Evolutionary conservation across 2,797 vertebrate species (phyloP).

Genomic region (Periophthalmus magnuspinnatus): DNA sequence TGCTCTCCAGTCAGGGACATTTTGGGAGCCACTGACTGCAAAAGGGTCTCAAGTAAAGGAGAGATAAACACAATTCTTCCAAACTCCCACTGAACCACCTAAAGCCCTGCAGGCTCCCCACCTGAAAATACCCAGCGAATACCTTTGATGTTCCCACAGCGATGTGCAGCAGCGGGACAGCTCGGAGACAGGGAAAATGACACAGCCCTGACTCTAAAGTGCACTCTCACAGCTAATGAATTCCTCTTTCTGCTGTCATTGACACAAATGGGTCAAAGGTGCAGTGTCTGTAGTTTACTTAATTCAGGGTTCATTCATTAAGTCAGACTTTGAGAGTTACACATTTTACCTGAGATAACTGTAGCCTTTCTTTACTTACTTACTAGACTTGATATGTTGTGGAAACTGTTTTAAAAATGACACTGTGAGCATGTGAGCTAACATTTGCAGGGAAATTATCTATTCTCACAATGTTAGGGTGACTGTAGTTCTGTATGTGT

Average conservation of each 20-base stretch:
- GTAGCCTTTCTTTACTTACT: neutral
- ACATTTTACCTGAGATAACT: constrained; percentile 3
- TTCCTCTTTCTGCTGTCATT: constrained; percentile 19
- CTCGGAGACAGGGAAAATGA: neutral
- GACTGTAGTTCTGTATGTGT: neutral
- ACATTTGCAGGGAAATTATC: constrained; percentile 22
- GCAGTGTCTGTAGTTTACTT: constrained; percentile 3
- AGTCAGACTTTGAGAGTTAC: neutral
- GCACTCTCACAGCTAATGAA: constrained; percentile 46
- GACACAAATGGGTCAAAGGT: constrained; percentile 21
- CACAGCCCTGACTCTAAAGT: constrained; percentile 12
- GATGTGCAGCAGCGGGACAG: constrained; percentile 42
- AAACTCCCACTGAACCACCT: constrained; percentile 56
- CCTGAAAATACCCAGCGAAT: constrained; percentile 61
- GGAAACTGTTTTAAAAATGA: neutral
- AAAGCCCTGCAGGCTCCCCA: constrained; percentile 56
- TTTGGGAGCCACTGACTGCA: constrained; percentile 56
- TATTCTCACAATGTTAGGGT: constrained; percentile 12
- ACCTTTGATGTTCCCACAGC: constrained; percentile 64
- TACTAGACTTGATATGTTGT: neutral
- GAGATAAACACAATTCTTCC: constrained; percentile 60
- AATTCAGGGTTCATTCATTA: constrained; percentile 29
- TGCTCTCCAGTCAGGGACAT: constrained; percentile 63
- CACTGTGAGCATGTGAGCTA: constrained; percentile 15
- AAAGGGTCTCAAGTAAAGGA: constrained; percentile 36